phyloP scores from a whole-genome alignment of 2,797 vertebrate genomes.

The Diplodus sargus region DNA sequence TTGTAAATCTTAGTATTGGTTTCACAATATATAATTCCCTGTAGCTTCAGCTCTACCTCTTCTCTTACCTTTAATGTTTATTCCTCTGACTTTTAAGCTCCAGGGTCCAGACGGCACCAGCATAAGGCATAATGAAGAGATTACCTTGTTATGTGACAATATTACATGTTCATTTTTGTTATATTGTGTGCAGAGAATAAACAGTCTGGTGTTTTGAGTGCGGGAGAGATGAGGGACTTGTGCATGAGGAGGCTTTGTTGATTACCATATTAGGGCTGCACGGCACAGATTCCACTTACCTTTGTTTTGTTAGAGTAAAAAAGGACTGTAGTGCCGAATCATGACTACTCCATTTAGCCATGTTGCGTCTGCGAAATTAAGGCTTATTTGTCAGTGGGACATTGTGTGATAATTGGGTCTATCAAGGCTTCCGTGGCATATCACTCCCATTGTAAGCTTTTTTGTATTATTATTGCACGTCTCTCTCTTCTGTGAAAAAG shows the following conservation, averaged over 20 bases:
- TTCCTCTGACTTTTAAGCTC: background rate
- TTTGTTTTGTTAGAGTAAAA: slow-evolving; percentile 40
- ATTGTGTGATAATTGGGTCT: slow-evolving; percentile 33
- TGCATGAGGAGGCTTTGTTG: background rate
- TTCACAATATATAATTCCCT: background rate
- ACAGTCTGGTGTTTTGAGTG: background rate
- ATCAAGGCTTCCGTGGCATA: slow-evolving; percentile 1
- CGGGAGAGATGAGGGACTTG: background rate
- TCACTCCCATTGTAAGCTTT: slow-evolving; percentile 13
- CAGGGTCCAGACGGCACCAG: background rate
- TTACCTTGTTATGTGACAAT: background rate
- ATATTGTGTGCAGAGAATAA: background rate
- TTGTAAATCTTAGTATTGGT: background rate
- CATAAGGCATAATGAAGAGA: background rate
- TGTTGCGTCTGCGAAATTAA: slow-evolving; percentile 16
- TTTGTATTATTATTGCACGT: background rate
- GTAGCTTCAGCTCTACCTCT: too few relatives aligned
- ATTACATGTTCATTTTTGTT: slow-evolving; percentile 9
- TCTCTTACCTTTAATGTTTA: background rate
- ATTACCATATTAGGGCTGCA: slow-evolving; percentile 2
- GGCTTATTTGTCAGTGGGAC: slow-evolving; percentile 30
- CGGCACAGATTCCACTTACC: slow-evolving; percentile 37
- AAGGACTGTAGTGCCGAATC: slow-evolving; percentile 18
- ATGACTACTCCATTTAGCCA: slow-evolving; percentile 6
- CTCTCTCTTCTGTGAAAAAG: slow-evolving; percentile 42